Evolutionary conservation across 2,888 invertebrate genomes (phyloP).

Genomic region (Lumbricus terrestris): DNA sequence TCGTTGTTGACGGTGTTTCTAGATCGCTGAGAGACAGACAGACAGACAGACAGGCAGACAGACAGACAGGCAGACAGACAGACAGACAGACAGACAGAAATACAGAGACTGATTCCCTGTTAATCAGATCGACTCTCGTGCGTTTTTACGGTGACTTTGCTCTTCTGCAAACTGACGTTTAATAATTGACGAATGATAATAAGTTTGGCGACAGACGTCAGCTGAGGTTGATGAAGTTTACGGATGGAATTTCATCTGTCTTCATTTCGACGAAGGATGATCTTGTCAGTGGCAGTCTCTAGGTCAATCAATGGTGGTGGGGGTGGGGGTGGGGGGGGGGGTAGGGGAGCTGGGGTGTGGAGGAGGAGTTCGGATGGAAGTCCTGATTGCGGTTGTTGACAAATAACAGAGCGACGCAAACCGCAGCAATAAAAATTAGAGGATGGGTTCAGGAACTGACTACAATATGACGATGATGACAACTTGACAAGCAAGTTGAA

Average conservation of each 20-base stretch:
- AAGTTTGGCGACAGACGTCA: not conserved
- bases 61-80: too few species aligned
- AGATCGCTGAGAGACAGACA: not conserved
- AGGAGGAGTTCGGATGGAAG: not conserved
- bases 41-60: too few species aligned
- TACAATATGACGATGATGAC: too few species aligned
- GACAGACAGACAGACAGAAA: too few species aligned
- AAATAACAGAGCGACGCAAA: not conserved
- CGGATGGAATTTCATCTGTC: not conserved
- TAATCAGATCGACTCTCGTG: not conserved
- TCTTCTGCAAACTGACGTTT: not conserved
- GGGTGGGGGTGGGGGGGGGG: too few species aligned
- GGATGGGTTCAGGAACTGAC: not conserved
- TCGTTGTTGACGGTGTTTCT: not conserved
- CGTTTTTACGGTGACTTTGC: not conserved
- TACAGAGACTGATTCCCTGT: not conserved
- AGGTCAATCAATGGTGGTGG: not conserved
- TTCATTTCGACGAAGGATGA: too few species aligned
- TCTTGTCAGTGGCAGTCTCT: too few species aligned
- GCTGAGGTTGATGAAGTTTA: not conserved
- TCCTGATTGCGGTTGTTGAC: not conserved
- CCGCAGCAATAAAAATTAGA: not conserved
- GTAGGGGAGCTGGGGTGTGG: too few species aligned
- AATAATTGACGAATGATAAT: not conserved
- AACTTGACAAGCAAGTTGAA: too few species aligned